Evolutionary conservation across 2,113 vertebrate genomes (phyloP).

Genomic region (Poeciliopsis occidentalis): DNA sequence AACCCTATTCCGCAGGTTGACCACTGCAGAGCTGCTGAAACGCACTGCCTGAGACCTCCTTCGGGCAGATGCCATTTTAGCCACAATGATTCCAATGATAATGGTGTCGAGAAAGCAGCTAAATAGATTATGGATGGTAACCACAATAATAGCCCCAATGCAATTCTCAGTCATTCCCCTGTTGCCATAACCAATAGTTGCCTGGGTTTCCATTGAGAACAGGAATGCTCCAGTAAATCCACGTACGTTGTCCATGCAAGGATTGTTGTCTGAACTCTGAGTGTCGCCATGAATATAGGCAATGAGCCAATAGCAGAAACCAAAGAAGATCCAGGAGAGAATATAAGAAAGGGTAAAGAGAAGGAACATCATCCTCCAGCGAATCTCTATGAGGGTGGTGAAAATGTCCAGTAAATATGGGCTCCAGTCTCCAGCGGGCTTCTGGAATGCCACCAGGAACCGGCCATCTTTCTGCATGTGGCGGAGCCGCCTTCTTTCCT

Average conservation of each 20-base stretch:
- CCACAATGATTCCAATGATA: conserved; percentile 88
- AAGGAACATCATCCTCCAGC: conserved; percentile 94
- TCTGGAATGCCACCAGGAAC: conserved; percentile 89
- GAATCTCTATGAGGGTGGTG: conserved; percentile 93
- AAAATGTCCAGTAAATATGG: conserved; percentile 91
- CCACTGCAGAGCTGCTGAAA: conserved; percentile 88
- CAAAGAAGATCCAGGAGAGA: conserved; percentile 92
- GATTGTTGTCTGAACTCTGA: conserved; percentile 33
- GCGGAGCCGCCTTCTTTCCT: conserved; percentile 45
- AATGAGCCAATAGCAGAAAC: conserved; percentile 90
- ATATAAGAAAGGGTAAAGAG: conserved; percentile 91
- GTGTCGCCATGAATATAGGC: conserved; percentile 87
- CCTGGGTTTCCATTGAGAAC: conserved; percentile 93
- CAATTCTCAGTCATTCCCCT: conserved; percentile 90
- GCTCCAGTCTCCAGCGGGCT: conserved; percentile 87
- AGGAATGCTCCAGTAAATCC: conserved; percentile 91
- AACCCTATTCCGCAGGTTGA: conserved; percentile 84
- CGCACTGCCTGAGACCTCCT: conserved; percentile 93
- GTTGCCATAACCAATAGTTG: conserved; percentile 92
- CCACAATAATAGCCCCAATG: conserved; percentile 82
- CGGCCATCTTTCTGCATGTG: conserved; percentile 90
- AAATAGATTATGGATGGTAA: conserved; percentile 87
- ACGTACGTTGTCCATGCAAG: conserved; percentile 87
- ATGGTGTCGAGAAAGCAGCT: conserved; percentile 93
- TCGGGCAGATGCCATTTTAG: conserved; percentile 94